These are phyloP conservation scores for Gobio gobio DNA, from an alignment of 2,113 vertebrate genomes.

Conservation along the genomic window DNA sequence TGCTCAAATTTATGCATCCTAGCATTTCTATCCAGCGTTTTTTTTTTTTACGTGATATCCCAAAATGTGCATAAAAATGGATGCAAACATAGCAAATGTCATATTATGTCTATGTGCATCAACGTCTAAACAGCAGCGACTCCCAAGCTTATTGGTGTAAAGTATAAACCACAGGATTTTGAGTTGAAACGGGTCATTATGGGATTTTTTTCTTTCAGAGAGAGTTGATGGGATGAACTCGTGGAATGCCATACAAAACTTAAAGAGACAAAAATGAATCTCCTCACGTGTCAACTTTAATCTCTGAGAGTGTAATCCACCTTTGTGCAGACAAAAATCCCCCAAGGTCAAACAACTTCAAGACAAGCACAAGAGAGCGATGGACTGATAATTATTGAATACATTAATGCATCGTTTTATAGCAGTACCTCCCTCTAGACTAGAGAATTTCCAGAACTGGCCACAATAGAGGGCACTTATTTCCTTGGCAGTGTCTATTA, in stretches of 20 bases:
- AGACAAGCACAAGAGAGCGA: not conserved
- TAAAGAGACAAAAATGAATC: not conserved
- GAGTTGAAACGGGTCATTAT: conserved; percentile 28
- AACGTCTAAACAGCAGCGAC: conserved; percentile 19
- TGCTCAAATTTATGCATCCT: no score
- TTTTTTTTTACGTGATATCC: no score
- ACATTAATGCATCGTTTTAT: not conserved
- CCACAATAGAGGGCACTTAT: conserved; percentile 22
- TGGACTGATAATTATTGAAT: not conserved
- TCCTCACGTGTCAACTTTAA: not conserved
- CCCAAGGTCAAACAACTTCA: not conserved
- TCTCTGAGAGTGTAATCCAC: not conserved
- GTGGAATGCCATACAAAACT: not conserved
- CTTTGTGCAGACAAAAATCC: not conserved
- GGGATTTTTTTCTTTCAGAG: conserved; percentile 8
- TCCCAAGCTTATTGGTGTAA: conserved; percentile 17
- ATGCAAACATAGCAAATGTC: no score
- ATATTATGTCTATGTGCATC: not conserved
- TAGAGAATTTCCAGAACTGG: not conserved
- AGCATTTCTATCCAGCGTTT: no score
- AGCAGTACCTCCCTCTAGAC: not conserved
- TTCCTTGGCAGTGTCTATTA: conserved; percentile 9
- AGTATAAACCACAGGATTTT: conserved; percentile 28
- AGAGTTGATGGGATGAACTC: not conserved
- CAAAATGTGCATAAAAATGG: no score